Evolutionary conservation across 2,797 vertebrate species (phyloP).

Genomic region (Okamejei kenojei): DNA sequence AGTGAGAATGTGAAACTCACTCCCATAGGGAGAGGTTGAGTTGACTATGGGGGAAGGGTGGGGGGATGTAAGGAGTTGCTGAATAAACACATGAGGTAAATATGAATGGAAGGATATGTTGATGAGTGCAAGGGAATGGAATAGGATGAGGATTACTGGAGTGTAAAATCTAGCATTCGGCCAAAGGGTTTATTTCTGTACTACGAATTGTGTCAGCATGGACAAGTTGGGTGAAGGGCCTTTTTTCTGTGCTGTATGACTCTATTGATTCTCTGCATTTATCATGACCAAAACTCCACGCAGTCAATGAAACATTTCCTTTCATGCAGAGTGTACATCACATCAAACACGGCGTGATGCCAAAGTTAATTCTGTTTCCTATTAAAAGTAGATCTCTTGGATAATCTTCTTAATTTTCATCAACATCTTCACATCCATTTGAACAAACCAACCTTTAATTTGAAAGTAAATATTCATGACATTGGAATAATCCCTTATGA

Average conservation of each 20-base stretch:
- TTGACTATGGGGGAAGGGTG: not conserved
- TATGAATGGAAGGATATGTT: not conserved
- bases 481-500: not conserved
- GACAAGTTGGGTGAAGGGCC: too few relatives aligned
- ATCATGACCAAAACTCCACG: not conserved
- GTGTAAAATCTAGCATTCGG: not conserved
- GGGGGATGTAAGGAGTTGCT: not conserved
- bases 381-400: not conserved
- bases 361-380: not conserved
- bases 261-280: too few relatives aligned
- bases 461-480: not conserved
- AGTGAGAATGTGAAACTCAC: not conserved
- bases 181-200: not conserved
- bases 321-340: not conserved
- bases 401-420: conserved; percentile 16
- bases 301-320: not conserved
- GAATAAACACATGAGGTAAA: not conserved
- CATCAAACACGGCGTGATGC: not conserved
- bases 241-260: not conserved
- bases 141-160: too few relatives aligned
- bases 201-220: not conserved
- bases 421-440: not conserved
- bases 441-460: not conserved
- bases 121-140: not conserved
- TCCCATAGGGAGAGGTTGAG: not conserved